Evolutionary conservation across 2,888 invertebrate genomes (phyloP).

Genomic region (Adineta ricciae): DNA sequence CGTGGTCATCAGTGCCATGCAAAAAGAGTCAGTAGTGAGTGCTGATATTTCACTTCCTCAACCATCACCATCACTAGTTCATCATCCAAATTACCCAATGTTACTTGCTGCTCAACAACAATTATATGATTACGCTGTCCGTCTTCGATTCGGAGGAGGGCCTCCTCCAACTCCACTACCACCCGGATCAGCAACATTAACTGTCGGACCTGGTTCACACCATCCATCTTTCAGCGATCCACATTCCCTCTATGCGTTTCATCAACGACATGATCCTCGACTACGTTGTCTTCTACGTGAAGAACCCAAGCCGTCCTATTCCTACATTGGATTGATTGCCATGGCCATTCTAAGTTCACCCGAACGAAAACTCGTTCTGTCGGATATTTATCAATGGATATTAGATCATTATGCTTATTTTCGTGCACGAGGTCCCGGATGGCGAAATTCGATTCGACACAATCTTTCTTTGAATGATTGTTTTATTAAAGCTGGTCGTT

Average conservation of each 20-base stretch:
- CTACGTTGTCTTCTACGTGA: conserved; percentile 14
- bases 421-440: conserved; percentile 83
- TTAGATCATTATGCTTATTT: conserved; percentile 93
- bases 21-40: neutral
- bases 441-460: conserved; percentile 93
- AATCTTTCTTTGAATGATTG: conserved; percentile 62
- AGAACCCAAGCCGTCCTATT: conserved; percentile 75
- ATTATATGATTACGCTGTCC: conserved; percentile 19
- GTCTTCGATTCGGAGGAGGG: neutral
- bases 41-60: neutral
- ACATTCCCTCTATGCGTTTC: neutral
- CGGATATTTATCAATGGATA: conserved; percentile 95
- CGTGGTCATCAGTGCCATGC: neutral
- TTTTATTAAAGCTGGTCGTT: conserved; percentile 33
- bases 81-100: conserved; percentile 5
- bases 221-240: neutral
- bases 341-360: conserved; percentile 89
- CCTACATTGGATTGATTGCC: conserved; percentile 92
- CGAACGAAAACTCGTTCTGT: conserved; percentile 82
- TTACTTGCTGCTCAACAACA: neutral
- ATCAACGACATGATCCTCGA: conserved; percentile 14
- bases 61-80: neutral
- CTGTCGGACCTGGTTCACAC: neutral
- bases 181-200: neutral
- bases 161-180: neutral